phyloP scores from a whole-genome alignment of 2,797 vertebrate species.

The Chiloscyllium punctatum region DNA sequence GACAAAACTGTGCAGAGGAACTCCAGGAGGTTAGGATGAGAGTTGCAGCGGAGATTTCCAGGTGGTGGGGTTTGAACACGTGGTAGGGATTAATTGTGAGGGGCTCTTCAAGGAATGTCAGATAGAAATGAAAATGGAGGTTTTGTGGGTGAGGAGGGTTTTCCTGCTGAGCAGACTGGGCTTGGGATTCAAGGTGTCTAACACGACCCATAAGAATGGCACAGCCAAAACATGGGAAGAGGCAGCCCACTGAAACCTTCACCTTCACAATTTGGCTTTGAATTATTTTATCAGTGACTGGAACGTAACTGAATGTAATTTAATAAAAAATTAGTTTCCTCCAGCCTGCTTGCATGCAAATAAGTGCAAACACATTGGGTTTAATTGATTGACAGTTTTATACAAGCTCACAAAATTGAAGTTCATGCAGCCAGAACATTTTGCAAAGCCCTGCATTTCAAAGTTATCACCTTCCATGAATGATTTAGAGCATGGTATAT shows the following conservation, averaged over 20 bases:
- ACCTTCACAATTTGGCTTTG: background rate
- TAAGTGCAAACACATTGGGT: conserved; percentile 1
- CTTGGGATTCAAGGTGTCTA: too few species aligned
- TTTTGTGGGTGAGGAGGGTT: too few species aligned
- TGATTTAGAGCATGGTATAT: background rate
- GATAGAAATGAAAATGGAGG: too few species aligned
- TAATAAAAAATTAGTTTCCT: background rate
- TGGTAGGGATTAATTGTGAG: too few species aligned
- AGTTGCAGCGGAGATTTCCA: too few species aligned
- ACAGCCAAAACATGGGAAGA: too few species aligned
- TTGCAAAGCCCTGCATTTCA: conserved; percentile 34
- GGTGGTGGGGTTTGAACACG: too few species aligned
- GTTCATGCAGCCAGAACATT: conserved; percentile 44
- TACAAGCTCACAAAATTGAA: conserved; percentile 42
- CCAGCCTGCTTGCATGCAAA: background rate
- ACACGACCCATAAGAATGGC: too few species aligned
- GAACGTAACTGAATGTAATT: background rate
- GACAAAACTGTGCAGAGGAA: too few species aligned
- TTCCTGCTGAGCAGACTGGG: too few species aligned
- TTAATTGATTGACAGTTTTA: conserved; percentile 47
- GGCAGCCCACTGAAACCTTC: background rate
- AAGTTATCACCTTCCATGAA: background rate
- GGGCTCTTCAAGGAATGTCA: too few species aligned
- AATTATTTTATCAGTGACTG: background rate
- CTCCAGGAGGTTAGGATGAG: too few species aligned